Percentiles rank a stretch among this genome's conserved stretches.
Evolutionary conservation across 2,113 vertebrate genomes (phyloP).

Genomic region (Amphilophus citrinellus): DNA sequence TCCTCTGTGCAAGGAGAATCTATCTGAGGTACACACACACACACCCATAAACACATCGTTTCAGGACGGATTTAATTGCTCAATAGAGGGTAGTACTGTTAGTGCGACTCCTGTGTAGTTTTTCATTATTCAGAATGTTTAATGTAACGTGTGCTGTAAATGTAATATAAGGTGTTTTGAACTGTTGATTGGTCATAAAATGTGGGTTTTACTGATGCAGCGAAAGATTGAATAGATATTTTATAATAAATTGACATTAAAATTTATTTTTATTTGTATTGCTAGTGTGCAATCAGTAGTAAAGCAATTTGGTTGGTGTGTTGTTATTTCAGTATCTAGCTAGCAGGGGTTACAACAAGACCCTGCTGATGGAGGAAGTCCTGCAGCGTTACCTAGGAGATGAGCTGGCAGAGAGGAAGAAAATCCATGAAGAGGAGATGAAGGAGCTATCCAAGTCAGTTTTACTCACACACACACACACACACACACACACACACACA

Average conservation of each 20-base stretch:
- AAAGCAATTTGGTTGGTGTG: neutral
- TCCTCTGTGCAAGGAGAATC: slow-evolving; percentile 93
- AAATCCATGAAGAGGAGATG: slow-evolving; percentile 93
- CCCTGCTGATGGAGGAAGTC: slow-evolving; percentile 89
- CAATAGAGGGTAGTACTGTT: neutral
- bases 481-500: neutral
- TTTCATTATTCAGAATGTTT: neutral
- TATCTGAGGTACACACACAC: slow-evolving; percentile 84
- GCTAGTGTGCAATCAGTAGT: neutral
- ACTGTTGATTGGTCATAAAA: neutral
- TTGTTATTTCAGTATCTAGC: slow-evolving; percentile 87
- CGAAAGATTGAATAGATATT: neutral
- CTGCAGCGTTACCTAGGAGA: slow-evolving; percentile 88
- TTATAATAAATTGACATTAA: neutral
- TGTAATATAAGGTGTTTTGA: neutral
- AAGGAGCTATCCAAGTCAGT: slow-evolving; percentile 92
- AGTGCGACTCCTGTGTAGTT: neutral
- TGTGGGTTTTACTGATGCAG: neutral
- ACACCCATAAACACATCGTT: too few species aligned
- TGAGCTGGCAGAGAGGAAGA: slow-evolving; percentile 90
- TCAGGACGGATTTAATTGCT: neutral
- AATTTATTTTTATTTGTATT: neutral
- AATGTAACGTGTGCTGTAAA: neutral
- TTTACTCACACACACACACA: neutral
- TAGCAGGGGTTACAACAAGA: slow-evolving; percentile 90